Percentiles rank a stretch among this genome's conserved stretches.
Evolutionary conservation across 1,140 invertebrate species (phyloP).

Genomic region (Heliconius hewitsoni): DNA sequence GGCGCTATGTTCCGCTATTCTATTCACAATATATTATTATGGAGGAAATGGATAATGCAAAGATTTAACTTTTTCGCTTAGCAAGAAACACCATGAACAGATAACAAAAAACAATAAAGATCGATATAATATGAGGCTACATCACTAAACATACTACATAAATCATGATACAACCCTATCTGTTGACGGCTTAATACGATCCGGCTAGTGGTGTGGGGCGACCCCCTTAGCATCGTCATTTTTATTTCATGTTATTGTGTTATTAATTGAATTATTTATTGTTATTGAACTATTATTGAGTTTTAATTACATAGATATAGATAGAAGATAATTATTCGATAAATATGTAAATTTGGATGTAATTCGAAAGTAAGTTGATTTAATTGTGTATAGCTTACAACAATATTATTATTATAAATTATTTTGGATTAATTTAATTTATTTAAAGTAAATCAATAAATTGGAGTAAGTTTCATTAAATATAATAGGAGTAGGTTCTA

Average conservation of each 20-base stretch:
- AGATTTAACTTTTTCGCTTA: too few species aligned
- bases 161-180: slow-evolving; percentile 78
- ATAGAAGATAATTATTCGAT: neutral
- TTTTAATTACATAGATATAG: neutral
- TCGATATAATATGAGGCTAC: slow-evolving; percentile 19
- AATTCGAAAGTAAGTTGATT: neutral
- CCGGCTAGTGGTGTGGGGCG: slow-evolving; percentile 46
- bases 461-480: too few species aligned
- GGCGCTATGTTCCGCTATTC: neutral
- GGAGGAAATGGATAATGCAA: neutral
- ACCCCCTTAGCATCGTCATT: slow-evolving; percentile 22
- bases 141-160: slow-evolving; percentile 64
- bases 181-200: slow-evolving; percentile 79
- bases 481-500: too few species aligned
- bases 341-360: neutral
- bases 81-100: neutral
- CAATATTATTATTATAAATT: too few species aligned
- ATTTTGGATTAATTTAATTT: too few species aligned
- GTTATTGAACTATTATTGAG: neutral
- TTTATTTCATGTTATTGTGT: slow-evolving; percentile 8
- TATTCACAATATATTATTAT: neutral
- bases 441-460: too few species aligned
- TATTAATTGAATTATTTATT: neutral
- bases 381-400: neutral
- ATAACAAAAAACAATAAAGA: slow-evolving; percentile 4